Base-by-base conservation (phyloP, 2,113 vertebrate genomes). In the Petrocephalus microphthalmus region DNA sequence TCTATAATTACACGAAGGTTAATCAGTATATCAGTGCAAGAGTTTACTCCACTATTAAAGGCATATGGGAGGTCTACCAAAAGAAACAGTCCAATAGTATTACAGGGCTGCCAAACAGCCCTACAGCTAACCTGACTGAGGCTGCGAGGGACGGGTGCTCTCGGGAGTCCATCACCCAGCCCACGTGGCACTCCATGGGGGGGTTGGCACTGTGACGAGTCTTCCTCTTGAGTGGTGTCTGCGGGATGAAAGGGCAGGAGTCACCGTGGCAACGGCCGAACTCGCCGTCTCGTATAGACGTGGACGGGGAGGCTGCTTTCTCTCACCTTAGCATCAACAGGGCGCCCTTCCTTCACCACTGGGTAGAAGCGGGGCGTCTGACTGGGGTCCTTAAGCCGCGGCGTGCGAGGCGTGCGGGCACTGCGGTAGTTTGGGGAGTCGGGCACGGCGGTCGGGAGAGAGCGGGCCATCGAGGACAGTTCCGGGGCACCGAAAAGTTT, bases 91-190 rank as follows among this genome's bases (percentile, higher is more conserved):
- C 29, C 22, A 25, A 4, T 2, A 64, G 8, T 64, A 64, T 29
- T 64, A 64, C 60, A 64, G 60, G n/a, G 8, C 60, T 64, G n/a
- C 60, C n/a, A 25, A 64, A 6, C 8, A 8, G n/a, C 56, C n/a
- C 71, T 17, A 0, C 1, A 5, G 29, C 33, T 7, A 93, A 99
- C 98, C 98, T 98, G 93, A 98, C 92, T 88, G 97, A 97, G 5
- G 96, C 91, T 3, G 97, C 94, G 91, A 96, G 95, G 2, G 97
- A 94, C 86, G 95, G 94, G 89, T 98, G 97, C 52, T 98, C 97
- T 57, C 96, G 96, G 87, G 97, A 97, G 94, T 99, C 98, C 98
- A 99, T 99, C 91, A 99, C 97, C 97, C 98, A 98, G 91, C 97
- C 98, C 89, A 98, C 96, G 45, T 99, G 98, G 78, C 95, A 95